Evolutionary conservation across 2,113 vertebrate genomes (phyloP).

Genomic region (Xyrauchen texanus): DNA sequence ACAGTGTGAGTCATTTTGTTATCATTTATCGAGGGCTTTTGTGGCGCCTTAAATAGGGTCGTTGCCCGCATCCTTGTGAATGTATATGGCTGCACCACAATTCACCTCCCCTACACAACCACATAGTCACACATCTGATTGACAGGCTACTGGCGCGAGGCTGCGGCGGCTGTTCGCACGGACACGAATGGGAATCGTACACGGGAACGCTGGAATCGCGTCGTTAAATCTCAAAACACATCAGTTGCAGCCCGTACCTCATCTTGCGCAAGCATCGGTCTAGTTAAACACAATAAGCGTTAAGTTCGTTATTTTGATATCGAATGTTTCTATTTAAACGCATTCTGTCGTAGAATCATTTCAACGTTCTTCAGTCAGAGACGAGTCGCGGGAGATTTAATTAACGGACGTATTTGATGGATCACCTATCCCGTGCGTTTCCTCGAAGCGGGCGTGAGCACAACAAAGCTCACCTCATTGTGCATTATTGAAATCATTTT

Average conservation of each 20-base stretch:
- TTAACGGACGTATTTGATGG: conserved; percentile 38
- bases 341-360: neutral
- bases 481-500: conserved; percentile 9
- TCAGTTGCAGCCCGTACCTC: neutral
- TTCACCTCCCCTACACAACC: neutral
- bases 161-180: neutral
- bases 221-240: neutral
- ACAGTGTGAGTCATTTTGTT: neutral
- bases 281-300: neutral
- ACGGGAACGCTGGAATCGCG: neutral
- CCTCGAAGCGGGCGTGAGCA: conserved; percentile 7
- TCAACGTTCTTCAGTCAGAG: neutral
- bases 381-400: neutral
- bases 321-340: neutral
- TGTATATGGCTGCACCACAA: conserved; percentile 5
- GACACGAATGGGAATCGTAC: neutral
- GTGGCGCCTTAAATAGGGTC: neutral
- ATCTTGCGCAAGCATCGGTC: no score
- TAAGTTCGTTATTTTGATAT: neutral
- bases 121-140: conserved; percentile 5
- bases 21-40: neutral
- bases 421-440: neutral
- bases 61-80: neutral
- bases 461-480: neutral
- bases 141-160: conserved; percentile 8